phyloP scores from a whole-genome alignment of 2,113 vertebrate species.

The Myxocyprinus asiaticus region DNA sequence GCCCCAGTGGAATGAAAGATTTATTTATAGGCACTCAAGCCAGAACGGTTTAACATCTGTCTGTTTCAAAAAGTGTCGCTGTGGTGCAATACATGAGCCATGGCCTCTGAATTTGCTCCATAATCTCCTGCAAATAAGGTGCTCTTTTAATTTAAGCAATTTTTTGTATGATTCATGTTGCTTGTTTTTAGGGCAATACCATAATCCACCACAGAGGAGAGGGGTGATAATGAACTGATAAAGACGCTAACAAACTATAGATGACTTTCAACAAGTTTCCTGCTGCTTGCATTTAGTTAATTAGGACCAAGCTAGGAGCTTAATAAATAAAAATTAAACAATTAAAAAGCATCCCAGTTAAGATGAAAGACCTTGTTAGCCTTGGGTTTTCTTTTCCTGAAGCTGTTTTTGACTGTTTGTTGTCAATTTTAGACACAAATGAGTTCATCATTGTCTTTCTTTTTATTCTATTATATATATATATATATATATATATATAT shows the following conservation, averaged over 20 bases:
- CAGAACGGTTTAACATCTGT: background rate
- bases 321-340: slow-evolving; percentile 50
- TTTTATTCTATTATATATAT: no score
- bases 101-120: background rate
- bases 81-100: background rate
- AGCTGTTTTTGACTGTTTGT: slow-evolving; percentile 19
- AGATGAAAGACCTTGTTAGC: slow-evolving; percentile 65
- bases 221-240: slow-evolving; percentile 28
- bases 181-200: slow-evolving; percentile 33
- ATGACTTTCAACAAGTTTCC: slow-evolving; percentile 55
- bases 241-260: slow-evolving; percentile 50
- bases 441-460: no score
- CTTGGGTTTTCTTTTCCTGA: slow-evolving; percentile 45
- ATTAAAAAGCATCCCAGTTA: slow-evolving; percentile 59
- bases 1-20: background rate
- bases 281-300: slow-evolving; percentile 56
- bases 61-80: background rate
- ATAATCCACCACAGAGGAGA: background rate
- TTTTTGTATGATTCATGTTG: slow-evolving; percentile 44
- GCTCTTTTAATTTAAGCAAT: slow-evolving; percentile 22
- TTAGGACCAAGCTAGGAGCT: slow-evolving; percentile 34
- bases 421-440: no score
- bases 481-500: no score
- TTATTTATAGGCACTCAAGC: background rate
- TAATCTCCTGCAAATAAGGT: slow-evolving; percentile 13